phyloP scores from a whole-genome alignment of 2,113 vertebrate species.

The Agapornis roseicollis region DNA sequence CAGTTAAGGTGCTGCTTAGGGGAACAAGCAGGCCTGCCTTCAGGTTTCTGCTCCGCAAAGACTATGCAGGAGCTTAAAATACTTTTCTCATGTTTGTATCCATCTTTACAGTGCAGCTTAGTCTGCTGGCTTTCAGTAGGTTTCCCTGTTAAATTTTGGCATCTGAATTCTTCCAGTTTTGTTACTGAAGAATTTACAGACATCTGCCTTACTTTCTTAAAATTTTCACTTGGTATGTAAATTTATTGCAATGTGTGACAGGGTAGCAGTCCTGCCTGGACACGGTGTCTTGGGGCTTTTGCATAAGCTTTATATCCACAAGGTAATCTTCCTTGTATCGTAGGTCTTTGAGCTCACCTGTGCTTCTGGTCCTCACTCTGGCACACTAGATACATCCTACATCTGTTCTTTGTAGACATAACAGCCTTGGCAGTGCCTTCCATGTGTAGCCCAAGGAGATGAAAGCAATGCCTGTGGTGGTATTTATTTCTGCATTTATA shows the following conservation, averaged over 20 bases:
- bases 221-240: neutral
- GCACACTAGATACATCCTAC: rapidly evolving
- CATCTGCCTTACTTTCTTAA: neutral
- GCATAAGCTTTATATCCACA: neutral
- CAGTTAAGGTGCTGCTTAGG: neutral
- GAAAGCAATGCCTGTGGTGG: neutral
- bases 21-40: neutral
- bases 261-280: neutral
- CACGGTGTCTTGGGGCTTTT: neutral
- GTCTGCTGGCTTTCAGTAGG: neutral
- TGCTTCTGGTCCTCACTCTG: neutral
- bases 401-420: neutral
- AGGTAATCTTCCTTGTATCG: neutral
- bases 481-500: neutral
- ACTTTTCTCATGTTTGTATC: neutral
- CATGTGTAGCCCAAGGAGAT: neutral
- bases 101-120: neutral
- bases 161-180: neutral
- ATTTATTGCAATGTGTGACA: neutral
- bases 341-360: neutral
- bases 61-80: neutral
- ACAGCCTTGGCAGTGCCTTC: neutral
- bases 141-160: neutral
- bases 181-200: neutral
- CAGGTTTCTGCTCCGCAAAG: neutral